These are phyloP conservation scores for Apostichopus leukothele DNA, from an alignment of 53 echinoderm and acorn worm species.

Conservation along the genomic window DNA sequence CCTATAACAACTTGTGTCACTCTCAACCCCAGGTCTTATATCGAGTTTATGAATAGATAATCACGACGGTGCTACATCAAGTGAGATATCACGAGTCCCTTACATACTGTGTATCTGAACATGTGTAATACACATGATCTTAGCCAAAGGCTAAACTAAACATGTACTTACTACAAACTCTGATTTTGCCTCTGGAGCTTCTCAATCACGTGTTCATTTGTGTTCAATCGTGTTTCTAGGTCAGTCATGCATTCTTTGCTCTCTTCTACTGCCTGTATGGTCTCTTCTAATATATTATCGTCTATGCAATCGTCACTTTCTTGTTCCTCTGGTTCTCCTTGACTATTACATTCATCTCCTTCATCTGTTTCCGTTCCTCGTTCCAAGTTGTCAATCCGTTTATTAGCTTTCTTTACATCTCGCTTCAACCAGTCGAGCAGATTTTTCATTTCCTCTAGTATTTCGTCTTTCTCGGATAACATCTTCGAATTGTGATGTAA, in stretches of 20 bases:
- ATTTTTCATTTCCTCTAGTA: constrained; percentile 4
- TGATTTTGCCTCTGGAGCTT: not conserved
- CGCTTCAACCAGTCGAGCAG: constrained; percentile 22
- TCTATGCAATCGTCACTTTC: not conserved
- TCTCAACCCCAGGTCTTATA: too few species aligned
- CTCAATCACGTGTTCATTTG: not conserved
- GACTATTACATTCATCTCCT: too few species aligned
- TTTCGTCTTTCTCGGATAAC: not conserved
- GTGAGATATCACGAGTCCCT: too few species aligned
- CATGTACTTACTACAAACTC: not conserved
- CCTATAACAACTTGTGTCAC: too few species aligned
- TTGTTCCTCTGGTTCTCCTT: not conserved
- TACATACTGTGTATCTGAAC: too few species aligned
- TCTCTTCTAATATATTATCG: not conserved
- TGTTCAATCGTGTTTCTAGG: not conserved
- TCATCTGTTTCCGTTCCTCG: not conserved
- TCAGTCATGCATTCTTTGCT: not conserved
- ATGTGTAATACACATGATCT: too few species aligned
- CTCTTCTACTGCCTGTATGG: not conserved
- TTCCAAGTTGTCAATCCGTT: not conserved
- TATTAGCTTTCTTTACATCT: not conserved
- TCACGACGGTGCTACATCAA: too few species aligned
- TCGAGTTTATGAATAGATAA: too few species aligned
- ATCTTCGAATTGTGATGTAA: not conserved
- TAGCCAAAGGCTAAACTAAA: too few species aligned